A percentile compares a stretch with the other conserved stretches of the same genome.
Conservation (phyloP, 2,797 vertebrate species). For the Ambastaia sidthimunki region DNA sequence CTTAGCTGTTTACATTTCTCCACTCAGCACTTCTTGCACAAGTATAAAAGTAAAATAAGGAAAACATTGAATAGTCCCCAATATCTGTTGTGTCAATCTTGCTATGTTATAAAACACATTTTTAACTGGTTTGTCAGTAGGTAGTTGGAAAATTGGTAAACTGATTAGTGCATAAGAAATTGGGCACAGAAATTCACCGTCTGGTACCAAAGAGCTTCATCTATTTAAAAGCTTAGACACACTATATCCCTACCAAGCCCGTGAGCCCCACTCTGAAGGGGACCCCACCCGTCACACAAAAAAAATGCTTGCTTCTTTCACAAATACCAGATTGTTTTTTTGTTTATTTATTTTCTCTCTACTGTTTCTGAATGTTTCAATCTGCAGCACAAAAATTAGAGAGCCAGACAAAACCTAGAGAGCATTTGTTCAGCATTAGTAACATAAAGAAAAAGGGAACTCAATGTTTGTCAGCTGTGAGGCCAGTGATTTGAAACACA, state of each 20-base stretch:
- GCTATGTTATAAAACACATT: too few species aligned
- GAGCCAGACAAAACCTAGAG: neutral
- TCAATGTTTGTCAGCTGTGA: neutral
- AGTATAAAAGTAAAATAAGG: too few species aligned
- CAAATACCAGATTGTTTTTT: neutral
- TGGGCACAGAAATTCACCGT: neutral
- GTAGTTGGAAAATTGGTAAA: too few species aligned
- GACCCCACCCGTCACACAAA: too few species aligned
- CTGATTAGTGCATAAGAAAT: neutral
- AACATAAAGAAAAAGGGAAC: neutral
- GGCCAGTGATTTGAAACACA: conserved; percentile 19
- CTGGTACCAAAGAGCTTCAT: conserved; percentile 25
- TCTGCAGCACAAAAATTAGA: neutral
- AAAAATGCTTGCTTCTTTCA: neutral
- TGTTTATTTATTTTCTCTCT: neutral
- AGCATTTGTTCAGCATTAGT: neutral
- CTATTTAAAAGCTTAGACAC: conserved; percentile 20
- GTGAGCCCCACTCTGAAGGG: too few species aligned
- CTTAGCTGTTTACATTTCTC: too few species aligned
- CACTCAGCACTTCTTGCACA: too few species aligned
- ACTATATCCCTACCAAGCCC: neutral
- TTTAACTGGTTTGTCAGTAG: too few species aligned
- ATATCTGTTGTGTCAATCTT: too few species aligned
- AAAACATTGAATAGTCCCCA: too few species aligned
- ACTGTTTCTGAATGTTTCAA: neutral